Conservation (phyloP, 2,797 vertebrate genomes). For the Kryptolebias ocellatus region DNA sequence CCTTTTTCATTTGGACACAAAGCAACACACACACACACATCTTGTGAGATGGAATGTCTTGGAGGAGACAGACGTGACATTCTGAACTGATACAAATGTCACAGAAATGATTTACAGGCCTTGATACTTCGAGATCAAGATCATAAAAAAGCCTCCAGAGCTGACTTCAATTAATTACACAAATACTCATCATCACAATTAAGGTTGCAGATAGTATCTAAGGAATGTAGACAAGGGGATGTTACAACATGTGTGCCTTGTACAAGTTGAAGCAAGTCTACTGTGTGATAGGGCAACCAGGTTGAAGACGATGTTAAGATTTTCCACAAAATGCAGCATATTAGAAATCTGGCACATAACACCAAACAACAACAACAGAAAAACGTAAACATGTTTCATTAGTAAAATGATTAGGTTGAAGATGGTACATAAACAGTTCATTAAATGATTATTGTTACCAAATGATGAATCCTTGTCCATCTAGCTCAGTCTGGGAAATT, state of each 20-base stretch:
- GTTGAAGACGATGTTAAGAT: background rate
- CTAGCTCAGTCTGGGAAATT: too few species aligned
- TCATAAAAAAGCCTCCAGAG: background rate
- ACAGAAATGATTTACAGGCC: background rate
- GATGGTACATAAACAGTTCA: too few species aligned
- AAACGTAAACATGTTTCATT: too few species aligned
- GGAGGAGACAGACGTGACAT: too few species aligned
- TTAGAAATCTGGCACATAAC: too few species aligned
- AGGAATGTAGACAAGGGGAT: background rate
- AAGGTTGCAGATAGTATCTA: background rate
- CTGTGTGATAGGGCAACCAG: background rate
- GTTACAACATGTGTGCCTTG: background rate
- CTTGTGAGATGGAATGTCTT: background rate
- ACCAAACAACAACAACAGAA: too few species aligned
- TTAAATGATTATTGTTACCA: too few species aligned
- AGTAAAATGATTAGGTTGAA: too few species aligned
- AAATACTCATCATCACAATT: background rate
- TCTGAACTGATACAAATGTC: background rate
- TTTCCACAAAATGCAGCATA: background rate
- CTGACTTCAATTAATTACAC: background rate
- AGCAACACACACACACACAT: constrained; percentile 19
- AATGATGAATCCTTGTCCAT: too few species aligned
- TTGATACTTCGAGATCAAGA: background rate
- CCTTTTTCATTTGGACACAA: background rate
- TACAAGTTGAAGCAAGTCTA: background rate